Conservation (phyloP, 2,888 invertebrate genomes). For the Microplitis manilae region DNA sequence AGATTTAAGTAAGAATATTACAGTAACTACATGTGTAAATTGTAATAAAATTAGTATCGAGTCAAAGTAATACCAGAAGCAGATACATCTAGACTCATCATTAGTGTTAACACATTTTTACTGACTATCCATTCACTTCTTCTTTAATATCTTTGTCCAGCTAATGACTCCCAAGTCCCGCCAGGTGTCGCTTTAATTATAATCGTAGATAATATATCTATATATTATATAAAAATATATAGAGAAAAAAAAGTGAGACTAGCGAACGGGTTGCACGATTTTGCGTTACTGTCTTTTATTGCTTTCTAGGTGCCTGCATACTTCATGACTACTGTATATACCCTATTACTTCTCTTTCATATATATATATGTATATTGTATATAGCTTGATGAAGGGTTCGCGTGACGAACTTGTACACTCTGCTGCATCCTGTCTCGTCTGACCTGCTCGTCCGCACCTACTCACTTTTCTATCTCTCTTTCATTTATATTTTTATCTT, state of each 20-base stretch:
- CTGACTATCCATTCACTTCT: conserved; percentile 50
- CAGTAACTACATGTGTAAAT: no score
- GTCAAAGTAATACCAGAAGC: conserved; percentile 38
- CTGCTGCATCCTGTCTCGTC: conserved; percentile 71
- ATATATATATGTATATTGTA: conserved; percentile 50
- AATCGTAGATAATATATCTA: conserved; percentile 35
- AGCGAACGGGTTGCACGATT: conserved; percentile 34
- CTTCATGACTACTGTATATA: conserved; percentile 36
- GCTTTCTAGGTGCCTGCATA: conserved; percentile 29
- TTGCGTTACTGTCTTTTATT: conserved; percentile 20
- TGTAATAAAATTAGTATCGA: conserved; percentile 3
- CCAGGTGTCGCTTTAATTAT: conserved; percentile 69
- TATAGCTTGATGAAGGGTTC: conserved; percentile 69
- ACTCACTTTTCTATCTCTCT: conserved; percentile 51
- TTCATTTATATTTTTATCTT: conserved; percentile 13
- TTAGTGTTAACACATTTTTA: conserved; percentile 28
- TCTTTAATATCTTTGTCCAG: conserved; percentile 53
- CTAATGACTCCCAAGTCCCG: conserved; percentile 62
- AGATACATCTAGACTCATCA: conserved; percentile 30
- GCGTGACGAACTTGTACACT: conserved; percentile 63
- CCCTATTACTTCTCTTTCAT: conserved; percentile 33
- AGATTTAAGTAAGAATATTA: background rate
- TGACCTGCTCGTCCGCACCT: conserved; percentile 67
- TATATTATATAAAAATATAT: background rate
- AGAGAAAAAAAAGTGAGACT: background rate